Conservation (phyloP, 2,888 invertebrate genomes). For the Linnaemya tessellans region DNA sequence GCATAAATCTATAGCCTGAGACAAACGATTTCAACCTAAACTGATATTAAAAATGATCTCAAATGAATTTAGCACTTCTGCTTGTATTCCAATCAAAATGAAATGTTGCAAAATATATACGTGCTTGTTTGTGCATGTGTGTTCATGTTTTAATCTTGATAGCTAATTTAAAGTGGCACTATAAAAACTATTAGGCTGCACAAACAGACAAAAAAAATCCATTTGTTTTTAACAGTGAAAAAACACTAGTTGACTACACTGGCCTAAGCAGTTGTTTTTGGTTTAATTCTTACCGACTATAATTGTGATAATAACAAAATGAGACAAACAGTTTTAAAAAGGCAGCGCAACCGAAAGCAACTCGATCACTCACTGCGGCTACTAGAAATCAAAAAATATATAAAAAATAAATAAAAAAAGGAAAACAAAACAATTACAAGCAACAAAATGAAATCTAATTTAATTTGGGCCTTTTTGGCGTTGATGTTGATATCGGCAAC, state of each 20-base stretch:
- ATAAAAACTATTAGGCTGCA: too few species aligned
- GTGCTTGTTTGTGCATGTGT: too few species aligned
- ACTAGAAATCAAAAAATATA: not conserved
- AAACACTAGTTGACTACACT: not conserved
- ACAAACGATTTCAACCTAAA: too few species aligned
- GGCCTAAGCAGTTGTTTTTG: not conserved
- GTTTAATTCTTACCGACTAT: conserved; percentile 16
- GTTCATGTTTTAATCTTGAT: too few species aligned
- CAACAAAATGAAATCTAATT: conserved; percentile 75
- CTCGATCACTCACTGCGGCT: not conserved
- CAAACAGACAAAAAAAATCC: too few species aligned
- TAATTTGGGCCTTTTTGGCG: conserved; percentile 72
- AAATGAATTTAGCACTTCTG: too few species aligned
- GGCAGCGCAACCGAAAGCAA: conserved; percentile 43
- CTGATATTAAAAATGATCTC: too few species aligned
- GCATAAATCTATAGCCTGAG: too few species aligned
- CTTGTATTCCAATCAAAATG: too few species aligned
- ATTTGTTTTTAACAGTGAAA: too few species aligned
- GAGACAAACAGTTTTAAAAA: conserved; percentile 40
- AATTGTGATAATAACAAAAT: conserved; percentile 30
- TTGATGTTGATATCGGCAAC: conserved; percentile 68
- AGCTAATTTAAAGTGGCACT: too few species aligned
- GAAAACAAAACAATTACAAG: not conserved
- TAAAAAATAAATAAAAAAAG: not conserved
- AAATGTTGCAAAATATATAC: too few species aligned